Conservation (phyloP, 2,797 vertebrate species). For the Miichthys miiuy region DNA sequence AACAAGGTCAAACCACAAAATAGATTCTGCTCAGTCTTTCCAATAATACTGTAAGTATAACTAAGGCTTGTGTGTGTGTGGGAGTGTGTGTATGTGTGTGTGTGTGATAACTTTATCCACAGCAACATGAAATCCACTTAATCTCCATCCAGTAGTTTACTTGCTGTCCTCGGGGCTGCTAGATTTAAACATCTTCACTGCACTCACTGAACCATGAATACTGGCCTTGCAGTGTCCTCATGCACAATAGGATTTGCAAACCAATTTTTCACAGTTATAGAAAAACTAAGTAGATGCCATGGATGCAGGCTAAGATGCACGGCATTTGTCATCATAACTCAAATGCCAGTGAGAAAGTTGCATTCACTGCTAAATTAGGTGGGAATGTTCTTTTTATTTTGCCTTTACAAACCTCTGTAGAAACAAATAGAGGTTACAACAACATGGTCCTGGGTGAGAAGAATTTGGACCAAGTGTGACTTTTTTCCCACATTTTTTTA, state of each 20-base stretch:
- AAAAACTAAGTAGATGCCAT: slow-evolving; percentile 5
- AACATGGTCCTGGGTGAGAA: neutral
- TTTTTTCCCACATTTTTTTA: neutral
- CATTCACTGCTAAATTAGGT: neutral
- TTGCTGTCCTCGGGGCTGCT: slow-evolving; percentile 10
- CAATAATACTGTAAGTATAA: neutral
- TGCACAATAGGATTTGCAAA: slow-evolving; percentile 32
- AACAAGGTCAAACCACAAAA: slow-evolving; percentile 11
- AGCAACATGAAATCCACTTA: slow-evolving; percentile 46
- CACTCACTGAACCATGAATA: slow-evolving; percentile 31
- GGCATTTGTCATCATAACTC: slow-evolving; percentile 22
- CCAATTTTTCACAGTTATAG: slow-evolving; percentile 37
- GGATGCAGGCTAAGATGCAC: neutral
- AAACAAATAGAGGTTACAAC: neutral
- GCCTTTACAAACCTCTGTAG: neutral
- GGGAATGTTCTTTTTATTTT: neutral
- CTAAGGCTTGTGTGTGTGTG: slow-evolving; percentile 1
- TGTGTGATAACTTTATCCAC: slow-evolving; percentile 32
- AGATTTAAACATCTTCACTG: slow-evolving; percentile 47
- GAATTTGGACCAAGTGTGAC: neutral
- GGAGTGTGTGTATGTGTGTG: neutral
- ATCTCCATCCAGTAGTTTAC: slow-evolving; percentile 47
- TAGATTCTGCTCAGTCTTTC: neutral
- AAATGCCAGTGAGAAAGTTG: neutral
- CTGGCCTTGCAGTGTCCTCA: slow-evolving; percentile 25